A percentile compares a stretch with the other conserved stretches of the same genome.
phyloP scores from a whole-genome alignment of 2,797 vertebrate species.

The Ispidina picta region DNA sequence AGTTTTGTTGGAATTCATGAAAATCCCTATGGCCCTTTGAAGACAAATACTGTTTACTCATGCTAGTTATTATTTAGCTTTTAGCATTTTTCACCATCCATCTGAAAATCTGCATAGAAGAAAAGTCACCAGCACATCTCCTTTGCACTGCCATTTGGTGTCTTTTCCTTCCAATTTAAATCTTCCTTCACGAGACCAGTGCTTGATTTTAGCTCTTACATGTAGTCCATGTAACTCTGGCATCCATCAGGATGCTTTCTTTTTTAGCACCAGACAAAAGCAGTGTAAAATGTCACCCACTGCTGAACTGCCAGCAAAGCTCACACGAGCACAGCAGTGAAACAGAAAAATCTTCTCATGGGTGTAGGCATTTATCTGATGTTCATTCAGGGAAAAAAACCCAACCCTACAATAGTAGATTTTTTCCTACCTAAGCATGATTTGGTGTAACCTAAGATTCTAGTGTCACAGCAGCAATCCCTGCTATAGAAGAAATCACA shows the following conservation, averaged over 20 bases:
- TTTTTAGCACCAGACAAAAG: neutral
- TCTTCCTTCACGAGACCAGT: neutral
- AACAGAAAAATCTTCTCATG: neutral
- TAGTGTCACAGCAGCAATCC: neutral
- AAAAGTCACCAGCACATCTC: neutral
- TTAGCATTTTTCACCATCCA: neutral
- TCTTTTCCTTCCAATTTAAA: neutral
- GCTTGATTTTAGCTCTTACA: neutral
- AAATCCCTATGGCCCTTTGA: neutral
- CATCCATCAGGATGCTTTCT: neutral
- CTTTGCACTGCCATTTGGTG: neutral
- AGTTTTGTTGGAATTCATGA: neutral
- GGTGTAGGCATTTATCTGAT: neutral
- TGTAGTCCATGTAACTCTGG: neutral
- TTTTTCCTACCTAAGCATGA: neutral
- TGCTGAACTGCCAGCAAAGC: neutral
- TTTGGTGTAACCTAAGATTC: neutral
- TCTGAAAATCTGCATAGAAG: neutral
- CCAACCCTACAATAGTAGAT: no score
- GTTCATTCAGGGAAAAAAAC: neutral
- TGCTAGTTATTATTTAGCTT: neutral
- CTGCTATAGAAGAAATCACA: neutral
- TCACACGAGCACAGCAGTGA: neutral
- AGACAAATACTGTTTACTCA: neutral
- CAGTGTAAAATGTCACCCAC: neutral